Base-by-base conservation (phyloP, 2,888 invertebrate genomes). In the Drosophila pseudotakahashii region DNA sequence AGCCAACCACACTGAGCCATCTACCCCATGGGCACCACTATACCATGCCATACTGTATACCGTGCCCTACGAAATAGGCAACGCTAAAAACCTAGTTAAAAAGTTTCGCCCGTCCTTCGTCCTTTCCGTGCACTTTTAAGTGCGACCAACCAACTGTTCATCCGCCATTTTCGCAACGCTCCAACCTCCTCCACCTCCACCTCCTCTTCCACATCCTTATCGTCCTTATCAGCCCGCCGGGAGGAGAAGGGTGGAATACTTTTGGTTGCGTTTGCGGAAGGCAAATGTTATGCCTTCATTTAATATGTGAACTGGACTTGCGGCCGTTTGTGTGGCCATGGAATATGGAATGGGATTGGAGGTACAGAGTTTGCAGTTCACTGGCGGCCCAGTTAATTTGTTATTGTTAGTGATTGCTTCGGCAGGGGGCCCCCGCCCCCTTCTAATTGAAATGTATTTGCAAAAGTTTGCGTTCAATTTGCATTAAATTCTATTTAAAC, bases 401-500 rank as follows among this genome's bases (percentile, higher is more conserved):
- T 87, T 82, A 81, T 87, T 79, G 88, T 82, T 82, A 87, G 77
- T 54, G 61, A 72, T 58, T 61, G 51, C 57, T 63, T 19, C 30
- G 45, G 60, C 34, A 45, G 45, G 51, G 45, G 42, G 54, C 19
- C 19, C 19, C 19, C 19, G 39, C 44, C 36, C n/a, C 37, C 13
- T 23, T 26, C 75, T 81, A 81, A 81, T 81, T 81, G 79, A 87
- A 87, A 81, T 78, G 78, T 86, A 81, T 83, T 81, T 81, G 69
- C 59, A 59, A 87, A 73, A 81, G 58, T 82, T 82, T 79, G 63
- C 64, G 58, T 78, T 81, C 70, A 81, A 84, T 87, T 87, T 77
- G 79, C 75, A 79, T 81, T 66, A 53, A 57, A 69, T 54, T 75
- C 66, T 42, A 57, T 61, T 68, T 58, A 72, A 63, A 71, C 37